Conservation (phyloP, 2,113 vertebrate species). For the Castor canadensis region DNA sequence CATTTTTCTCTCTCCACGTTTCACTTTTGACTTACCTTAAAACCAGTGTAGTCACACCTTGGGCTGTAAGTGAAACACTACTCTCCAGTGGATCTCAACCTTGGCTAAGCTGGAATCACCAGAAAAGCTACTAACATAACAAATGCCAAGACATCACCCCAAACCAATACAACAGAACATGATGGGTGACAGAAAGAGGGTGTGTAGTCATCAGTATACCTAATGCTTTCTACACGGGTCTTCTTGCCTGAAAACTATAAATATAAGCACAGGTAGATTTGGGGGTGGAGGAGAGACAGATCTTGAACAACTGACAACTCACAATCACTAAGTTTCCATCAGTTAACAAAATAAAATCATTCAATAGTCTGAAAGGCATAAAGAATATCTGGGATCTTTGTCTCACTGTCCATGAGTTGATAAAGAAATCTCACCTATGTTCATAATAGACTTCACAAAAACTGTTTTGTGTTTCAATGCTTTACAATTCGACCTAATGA, state of each 20-base stretch:
- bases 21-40: background rate
- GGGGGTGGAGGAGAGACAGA: too few relatives aligned
- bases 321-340: slow-evolving; percentile 10
- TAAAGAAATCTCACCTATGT: slow-evolving; percentile 30
- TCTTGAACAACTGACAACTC: background rate
- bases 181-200: too few relatives aligned
- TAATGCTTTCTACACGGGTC: background rate
- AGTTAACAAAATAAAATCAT: slow-evolving; percentile 43
- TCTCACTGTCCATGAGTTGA: background rate
- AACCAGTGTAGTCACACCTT: background rate
- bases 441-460: background rate
- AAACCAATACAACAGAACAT: background rate
- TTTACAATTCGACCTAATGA: background rate
- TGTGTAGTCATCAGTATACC: background rate
- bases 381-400: background rate
- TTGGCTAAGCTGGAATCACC: background rate
- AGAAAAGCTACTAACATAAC: background rate
- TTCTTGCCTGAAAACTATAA: background rate
- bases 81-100: background rate
- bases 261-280: too few relatives aligned
- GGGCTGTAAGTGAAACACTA: background rate
- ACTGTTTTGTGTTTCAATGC: background rate
- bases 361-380: background rate
- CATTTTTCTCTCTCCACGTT: slow-evolving; percentile 1
- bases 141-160: background rate